phyloP scores from a whole-genome alignment of 2,888 invertebrate genomes.

The Torymus tubicola region DNA sequence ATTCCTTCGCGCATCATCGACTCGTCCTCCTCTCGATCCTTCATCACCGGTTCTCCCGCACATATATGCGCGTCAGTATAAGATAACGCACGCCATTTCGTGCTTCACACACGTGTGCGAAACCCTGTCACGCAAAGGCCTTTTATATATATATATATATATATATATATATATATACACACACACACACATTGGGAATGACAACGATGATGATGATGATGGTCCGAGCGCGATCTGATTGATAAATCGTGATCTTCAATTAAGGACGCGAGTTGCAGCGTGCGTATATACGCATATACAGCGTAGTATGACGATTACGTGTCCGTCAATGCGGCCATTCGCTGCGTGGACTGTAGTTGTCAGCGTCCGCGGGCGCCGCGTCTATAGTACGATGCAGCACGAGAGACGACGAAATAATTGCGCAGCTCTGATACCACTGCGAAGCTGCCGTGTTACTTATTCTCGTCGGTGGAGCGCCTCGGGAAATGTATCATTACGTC shows the following conservation, averaged over 20 bases:
- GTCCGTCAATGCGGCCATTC: neutral
- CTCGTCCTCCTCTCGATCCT: constrained; percentile 2
- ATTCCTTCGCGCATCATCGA: too few species aligned
- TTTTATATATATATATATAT: too few species aligned
- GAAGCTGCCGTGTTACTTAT: neutral
- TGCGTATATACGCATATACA: neutral
- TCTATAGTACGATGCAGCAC: neutral
- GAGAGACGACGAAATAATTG: neutral
- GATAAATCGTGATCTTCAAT: constrained; percentile 59
- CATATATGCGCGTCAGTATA: constrained; percentile 14
- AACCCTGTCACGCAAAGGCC: too few species aligned
- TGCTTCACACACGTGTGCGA: too few species aligned
- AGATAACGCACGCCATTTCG: too few species aligned
- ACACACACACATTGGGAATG: constrained; percentile 51
- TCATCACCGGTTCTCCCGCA: constrained; percentile 17
- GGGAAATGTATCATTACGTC: constrained; percentile 6
- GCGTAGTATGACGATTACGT: constrained; percentile 2
- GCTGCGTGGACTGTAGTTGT: neutral
- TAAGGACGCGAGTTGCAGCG: neutral
- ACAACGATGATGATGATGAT: constrained; percentile 25
- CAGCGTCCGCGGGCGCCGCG: neutral
- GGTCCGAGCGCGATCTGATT: constrained; percentile 45
- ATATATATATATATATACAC: too few species aligned
- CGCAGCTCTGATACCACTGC: neutral
- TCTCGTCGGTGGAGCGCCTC: neutral